Base-by-base conservation (phyloP, 2,888 invertebrate genomes). In the Heliconius ismenius region DNA sequence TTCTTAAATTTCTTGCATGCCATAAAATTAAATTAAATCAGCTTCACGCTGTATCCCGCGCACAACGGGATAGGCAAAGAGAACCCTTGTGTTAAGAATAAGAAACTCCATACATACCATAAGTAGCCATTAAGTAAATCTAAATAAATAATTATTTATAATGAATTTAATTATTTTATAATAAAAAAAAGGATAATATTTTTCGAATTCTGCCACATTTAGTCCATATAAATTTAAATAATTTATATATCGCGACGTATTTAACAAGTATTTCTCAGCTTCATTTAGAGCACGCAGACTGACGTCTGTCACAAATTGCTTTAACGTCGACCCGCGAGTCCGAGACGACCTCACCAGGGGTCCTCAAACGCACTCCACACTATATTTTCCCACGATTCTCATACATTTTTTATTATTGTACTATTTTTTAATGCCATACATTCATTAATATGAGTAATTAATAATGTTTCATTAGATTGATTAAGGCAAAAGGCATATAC, bases 281-380 rank as follows among this genome's bases (percentile, higher is more conserved):
- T 76, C 76, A 70, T 68, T 76, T 32, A 72, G 68, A 63, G 73
- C 79, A 83, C 83, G 82, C 82, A 82, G 84, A 81, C 86, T 88
- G 89, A 90, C 86, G n/a, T 87, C 84, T 83, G 81, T 85, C 83
- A 87, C 87, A 92, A 92, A 92, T 92, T 92, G 88, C 90, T 91
- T 92, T 92, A 92, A 87, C 84, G 87, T 85, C 49, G 87, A 84
- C 86, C 83, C 76, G 68, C 73, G 76, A 75, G 64, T 60, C 73
- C 73, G 68, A 68, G 77, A 65, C 74, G 67, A 68, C 73, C 60
- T 68, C 74, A 39, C 43, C 67, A 76, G 88, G 83, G 89, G 82
- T 82, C 88, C 82, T 79, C 26, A 63, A 62, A 63, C 62, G 21
- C 26, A n/a, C 21, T 62, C 18, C 24, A 43, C 15, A 11, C 26